Evolutionary conservation across 2,797 vertebrate genomes (phyloP), one percentile per base, ranked within the genome.

Genomic region (Champsocephalus esox): DNA sequence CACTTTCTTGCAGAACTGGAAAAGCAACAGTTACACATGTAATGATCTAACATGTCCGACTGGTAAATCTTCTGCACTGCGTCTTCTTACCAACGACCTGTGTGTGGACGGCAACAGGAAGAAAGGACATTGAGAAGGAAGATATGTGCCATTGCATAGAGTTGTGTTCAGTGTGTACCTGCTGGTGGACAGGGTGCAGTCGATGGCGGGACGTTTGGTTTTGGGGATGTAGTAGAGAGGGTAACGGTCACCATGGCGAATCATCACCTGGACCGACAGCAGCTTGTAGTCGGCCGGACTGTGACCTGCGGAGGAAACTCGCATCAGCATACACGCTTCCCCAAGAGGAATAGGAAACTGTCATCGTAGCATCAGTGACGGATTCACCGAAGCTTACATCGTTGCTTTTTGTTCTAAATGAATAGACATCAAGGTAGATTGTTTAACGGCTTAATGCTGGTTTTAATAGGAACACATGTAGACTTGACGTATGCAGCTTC

Each of bases 211-310:
- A 24, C 96, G 94, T 86, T 96, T 99, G 77, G 97, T 99, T 90
- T 96, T 98, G 67, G 98, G 98, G 89, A 99, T 99, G 87, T 94
- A 92, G 82, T 99, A 99, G 0, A 99, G 95, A 0, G 97, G 98
- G 71, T 99, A 99, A 61, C 98, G 95, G 88, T 99, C 98, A 0
- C 98, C 98, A 4, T 99, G 98, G 38, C 98, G 97, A 90, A 99
- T 98, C 94, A 99, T 94, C 90, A 97, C 96, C 10, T 99, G 97
- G 60, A 98, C 97, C 0, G 97, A 97, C 66, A 98, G 92, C 80
- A 99, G 93, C 88, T 96, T 97, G 87, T 97, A 98, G 86, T 99
- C 97, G 32, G 96, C 96, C 11, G 96, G 98, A 74, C 96, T 97
- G 50, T 99, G 97, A 87, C 98, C 98, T 99, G 84, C 7, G 82